phyloP scores from a whole-genome alignment of 2,113 vertebrate genomes.

The Probosciger aterrimus region DNA sequence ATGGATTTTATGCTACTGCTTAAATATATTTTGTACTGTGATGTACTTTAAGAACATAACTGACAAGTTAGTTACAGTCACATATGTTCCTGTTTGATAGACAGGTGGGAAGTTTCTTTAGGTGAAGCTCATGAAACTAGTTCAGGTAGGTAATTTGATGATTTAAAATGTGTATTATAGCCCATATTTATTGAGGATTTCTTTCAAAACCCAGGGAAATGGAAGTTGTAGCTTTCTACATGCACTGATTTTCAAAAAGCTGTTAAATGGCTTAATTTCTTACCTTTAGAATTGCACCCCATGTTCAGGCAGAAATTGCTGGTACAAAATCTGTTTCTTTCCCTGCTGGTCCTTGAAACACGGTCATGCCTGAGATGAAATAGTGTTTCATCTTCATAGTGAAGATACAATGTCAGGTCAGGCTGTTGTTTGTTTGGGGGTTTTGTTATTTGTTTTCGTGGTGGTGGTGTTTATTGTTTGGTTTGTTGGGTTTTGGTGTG shows the following conservation, averaged over 20 bases:
- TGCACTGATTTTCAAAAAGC: neutral
- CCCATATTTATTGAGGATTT: neutral
- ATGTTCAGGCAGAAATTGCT: neutral
- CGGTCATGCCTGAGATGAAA: neutral
- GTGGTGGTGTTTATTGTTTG: neutral
- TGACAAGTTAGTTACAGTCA: neutral
- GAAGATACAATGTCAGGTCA: neutral
- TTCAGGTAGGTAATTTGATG: neutral
- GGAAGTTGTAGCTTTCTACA: neutral
- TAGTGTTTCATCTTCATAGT: neutral
- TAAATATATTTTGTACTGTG: neutral
- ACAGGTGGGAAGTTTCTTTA: neutral
- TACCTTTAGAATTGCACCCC: neutral
- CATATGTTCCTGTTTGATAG: accelerated
- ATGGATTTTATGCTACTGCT: neutral
- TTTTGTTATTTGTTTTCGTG: neutral
- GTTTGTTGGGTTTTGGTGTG: neutral
- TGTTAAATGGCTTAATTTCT: neutral
- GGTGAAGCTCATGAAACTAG: neutral
- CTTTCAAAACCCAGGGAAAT: neutral
- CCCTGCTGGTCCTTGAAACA: accelerated
- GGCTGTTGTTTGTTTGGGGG: neutral
- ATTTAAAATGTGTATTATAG: neutral
- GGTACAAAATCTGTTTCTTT: neutral
- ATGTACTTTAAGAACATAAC: neutral